Evolutionary conservation across 2,888 invertebrate species (phyloP).

Genomic region (Beris morrisii): DNA sequence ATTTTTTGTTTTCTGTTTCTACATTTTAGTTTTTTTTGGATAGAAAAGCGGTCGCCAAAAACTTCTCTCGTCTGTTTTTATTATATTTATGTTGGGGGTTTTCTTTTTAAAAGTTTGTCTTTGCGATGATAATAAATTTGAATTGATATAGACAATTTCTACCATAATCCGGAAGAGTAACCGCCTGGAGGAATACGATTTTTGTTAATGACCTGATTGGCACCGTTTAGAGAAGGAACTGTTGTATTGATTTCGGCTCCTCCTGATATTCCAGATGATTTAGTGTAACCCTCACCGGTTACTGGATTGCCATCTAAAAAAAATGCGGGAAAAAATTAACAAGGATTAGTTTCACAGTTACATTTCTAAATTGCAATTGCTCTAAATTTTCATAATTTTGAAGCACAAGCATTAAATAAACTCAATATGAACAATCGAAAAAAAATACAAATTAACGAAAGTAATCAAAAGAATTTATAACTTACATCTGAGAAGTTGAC

Average conservation of each 20-base stretch:
- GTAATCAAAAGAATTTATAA: too few species aligned
- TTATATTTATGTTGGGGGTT: background rate
- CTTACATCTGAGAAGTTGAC: too few species aligned
- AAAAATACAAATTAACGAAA: too few species aligned
- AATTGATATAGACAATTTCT: slow-evolving; percentile 43
- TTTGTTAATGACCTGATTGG: slow-evolving; percentile 56
- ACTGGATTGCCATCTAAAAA: slow-evolving; percentile 60
- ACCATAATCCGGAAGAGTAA: slow-evolving; percentile 57
- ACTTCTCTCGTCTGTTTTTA: background rate
- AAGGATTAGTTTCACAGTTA: background rate
- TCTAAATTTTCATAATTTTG: too few species aligned
- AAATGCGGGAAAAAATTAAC: slow-evolving; percentile 20
- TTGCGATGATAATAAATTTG: slow-evolving; percentile 3
- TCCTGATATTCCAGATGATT: slow-evolving; percentile 42
- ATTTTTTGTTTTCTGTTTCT: slow-evolving; percentile 6
- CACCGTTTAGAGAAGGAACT: slow-evolving; percentile 49
- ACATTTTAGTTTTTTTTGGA: background rate
- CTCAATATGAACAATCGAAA: too few species aligned
- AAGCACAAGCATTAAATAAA: too few species aligned
- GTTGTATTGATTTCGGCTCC: slow-evolving; percentile 50
- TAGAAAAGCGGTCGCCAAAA: background rate
- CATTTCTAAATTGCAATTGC: slow-evolving; percentile 13
- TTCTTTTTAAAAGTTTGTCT: slow-evolving; percentile 13
- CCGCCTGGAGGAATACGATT: slow-evolving; percentile 57
- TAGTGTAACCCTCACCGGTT: slow-evolving; percentile 59